Evolutionary conservation across 2,797 vertebrate species (phyloP).

Genomic region (Poeciliopsis paucimaculata): DNA sequence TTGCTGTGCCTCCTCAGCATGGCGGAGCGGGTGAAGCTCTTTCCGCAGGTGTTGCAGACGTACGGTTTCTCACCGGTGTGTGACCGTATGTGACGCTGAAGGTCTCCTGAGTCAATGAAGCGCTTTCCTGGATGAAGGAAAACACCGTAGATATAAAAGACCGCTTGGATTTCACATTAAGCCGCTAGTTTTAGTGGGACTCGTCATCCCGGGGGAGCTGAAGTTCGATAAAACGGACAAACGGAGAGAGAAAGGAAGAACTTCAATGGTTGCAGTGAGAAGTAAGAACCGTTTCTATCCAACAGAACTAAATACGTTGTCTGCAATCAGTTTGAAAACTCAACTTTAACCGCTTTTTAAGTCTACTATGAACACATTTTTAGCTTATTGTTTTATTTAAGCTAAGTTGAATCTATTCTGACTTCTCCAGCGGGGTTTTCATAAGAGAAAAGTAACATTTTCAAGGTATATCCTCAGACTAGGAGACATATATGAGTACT

Average conservation of each 20-base stretch:
- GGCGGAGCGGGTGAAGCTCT: conserved; percentile 93
- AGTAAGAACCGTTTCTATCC: not conserved
- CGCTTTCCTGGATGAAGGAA: conserved; percentile 84
- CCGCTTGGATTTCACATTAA: not conserved
- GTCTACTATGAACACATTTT: not conserved
- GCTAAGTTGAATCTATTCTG: not conserved
- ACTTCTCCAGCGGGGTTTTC: not conserved
- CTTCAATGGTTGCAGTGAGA: not conserved
- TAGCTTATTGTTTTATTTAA: not conserved
- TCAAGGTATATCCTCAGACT: not conserved
- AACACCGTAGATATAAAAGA: conserved; percentile 3
- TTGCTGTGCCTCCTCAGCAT: conserved; percentile 89
- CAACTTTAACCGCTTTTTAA: not conserved
- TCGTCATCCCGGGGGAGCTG: not conserved
- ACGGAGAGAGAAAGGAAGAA: not conserved
- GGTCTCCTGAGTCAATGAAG: conserved; percentile 93
- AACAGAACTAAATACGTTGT: not conserved
- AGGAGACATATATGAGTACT: not conserved
- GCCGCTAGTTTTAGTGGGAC: not conserved
- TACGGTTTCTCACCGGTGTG: conserved; percentile 97
- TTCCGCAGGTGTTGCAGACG: conserved; percentile 87
- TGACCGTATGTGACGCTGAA: conserved; percentile 91
- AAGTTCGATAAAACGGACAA: not conserved
- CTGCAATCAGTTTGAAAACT: not conserved
- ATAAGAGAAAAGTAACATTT: not conserved